These are phyloP conservation scores for Coptodon bakossiorum DNA, from an alignment of 2,113 vertebrate genomes.

Conservation along the genomic window DNA sequence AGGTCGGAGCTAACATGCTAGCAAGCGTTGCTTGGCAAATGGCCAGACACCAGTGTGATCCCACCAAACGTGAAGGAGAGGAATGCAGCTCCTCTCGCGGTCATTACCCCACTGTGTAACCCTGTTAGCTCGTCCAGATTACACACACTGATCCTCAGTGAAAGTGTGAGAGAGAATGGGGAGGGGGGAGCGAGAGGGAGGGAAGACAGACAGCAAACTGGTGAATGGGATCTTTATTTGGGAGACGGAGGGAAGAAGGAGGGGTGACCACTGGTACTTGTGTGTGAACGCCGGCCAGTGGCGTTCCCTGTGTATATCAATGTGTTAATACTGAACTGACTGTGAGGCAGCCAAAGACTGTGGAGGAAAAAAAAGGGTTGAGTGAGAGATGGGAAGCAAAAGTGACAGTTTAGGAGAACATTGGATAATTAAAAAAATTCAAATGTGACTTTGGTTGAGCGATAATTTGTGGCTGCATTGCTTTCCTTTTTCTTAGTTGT, in stretches of 20 bases:
- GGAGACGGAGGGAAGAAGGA: slow-evolving; percentile 36
- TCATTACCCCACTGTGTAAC: slow-evolving; percentile 41
- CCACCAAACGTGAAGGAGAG: slow-evolving; percentile 42
- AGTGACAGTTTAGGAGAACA: slow-evolving; percentile 52
- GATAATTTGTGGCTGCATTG: slow-evolving; percentile 65
- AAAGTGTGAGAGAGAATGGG: slow-evolving; percentile 15
- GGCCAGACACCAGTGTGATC: slow-evolving; percentile 44
- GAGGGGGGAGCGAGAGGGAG: neutral
- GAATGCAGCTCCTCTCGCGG: slow-evolving; percentile 38
- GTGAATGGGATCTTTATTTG: slow-evolving; percentile 62
- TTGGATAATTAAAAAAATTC: slow-evolving; percentile 37
- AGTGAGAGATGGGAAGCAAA: slow-evolving; percentile 25
- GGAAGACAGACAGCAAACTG: neutral
- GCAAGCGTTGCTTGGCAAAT: slow-evolving; percentile 18
- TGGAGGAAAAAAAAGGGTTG: slow-evolving; percentile 11
- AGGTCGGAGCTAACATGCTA: slow-evolving; percentile 15
- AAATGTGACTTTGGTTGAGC: slow-evolving; percentile 78
- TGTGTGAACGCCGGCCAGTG: slow-evolving; percentile 47
- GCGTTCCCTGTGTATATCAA: slow-evolving; percentile 74
- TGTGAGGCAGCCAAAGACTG: slow-evolving; percentile 76
- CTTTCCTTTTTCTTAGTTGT: slow-evolving; percentile 32
- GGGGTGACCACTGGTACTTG: slow-evolving; percentile 53
- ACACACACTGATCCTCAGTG: slow-evolving; percentile 53
- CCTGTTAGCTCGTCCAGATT: slow-evolving; percentile 50
- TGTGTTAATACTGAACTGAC: slow-evolving; percentile 75